Evolutionary conservation across 2,797 vertebrate genomes (phyloP).

Genomic region (Acanthurus lineatus): DNA sequence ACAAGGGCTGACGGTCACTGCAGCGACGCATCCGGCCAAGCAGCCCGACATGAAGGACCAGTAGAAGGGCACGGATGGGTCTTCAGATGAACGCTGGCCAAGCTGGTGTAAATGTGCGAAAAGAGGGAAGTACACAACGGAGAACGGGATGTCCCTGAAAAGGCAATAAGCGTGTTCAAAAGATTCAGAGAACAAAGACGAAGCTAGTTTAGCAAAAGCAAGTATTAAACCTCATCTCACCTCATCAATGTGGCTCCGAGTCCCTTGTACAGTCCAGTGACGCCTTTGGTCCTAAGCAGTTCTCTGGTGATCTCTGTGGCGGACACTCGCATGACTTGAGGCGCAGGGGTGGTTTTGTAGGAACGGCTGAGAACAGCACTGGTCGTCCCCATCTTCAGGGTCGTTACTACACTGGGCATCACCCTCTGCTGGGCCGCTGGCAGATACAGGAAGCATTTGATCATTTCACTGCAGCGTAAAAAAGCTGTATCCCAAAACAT

Average conservation of each 20-base stretch:
- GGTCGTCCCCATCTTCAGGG: conserved; percentile 83
- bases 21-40: conserved; percentile 85
- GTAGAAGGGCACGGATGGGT: conserved; percentile 84
- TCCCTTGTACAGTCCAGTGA: conserved; percentile 88
- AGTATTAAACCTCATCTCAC: conserved; percentile 58
- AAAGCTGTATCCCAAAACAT: background rate
- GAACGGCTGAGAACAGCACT: conserved; percentile 83
- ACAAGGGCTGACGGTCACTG: conserved; percentile 89
- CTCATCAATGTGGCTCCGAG: conserved; percentile 89
- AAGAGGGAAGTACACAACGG: conserved; percentile 89
- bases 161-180: background rate
- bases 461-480: background rate
- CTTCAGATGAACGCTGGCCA: conserved; percentile 77
- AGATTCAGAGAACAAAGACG: background rate
- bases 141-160: conserved; percentile 90
- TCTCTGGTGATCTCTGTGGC: conserved; percentile 87
- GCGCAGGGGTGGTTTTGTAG: conserved; percentile 79
- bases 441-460: conserved; percentile 4
- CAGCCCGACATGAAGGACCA: conserved; percentile 90
- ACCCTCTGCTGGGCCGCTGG: conserved; percentile 87
- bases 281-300: conserved; percentile 86
- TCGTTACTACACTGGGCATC: conserved; percentile 74
- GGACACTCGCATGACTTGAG: conserved; percentile 79
- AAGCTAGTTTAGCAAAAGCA: background rate
- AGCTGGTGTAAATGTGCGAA: conserved; percentile 89